Percentiles rank a stretch among this genome's conserved stretches.
phyloP scores from a whole-genome alignment of 2,113 vertebrate genomes.

The Muscicapa adusta region DNA sequence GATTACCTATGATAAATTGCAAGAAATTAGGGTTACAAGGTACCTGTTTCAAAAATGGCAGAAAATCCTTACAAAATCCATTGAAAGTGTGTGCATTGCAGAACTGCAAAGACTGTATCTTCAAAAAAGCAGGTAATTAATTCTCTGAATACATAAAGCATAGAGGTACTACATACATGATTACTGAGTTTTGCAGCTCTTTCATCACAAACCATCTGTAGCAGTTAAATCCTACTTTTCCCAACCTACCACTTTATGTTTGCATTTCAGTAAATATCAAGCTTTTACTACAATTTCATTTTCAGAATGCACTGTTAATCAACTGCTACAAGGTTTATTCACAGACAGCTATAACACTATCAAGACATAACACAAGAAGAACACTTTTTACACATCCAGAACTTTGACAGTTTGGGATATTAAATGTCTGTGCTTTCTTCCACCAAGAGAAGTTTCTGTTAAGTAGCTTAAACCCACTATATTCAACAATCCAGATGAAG shows the following conservation, averaged over 20 bases:
- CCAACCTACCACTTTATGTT: neutral
- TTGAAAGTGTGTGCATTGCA: neutral
- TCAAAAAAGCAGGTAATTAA: neutral
- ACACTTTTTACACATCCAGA: neutral
- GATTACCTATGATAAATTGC: constrained; percentile 77
- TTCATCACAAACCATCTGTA: neutral
- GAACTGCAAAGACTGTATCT: neutral
- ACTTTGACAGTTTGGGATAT: neutral
- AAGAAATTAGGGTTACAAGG: neutral
- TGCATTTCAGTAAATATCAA: neutral
- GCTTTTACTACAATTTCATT: neutral
- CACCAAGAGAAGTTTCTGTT: neutral
- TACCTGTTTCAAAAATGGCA: neutral
- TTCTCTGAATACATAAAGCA: neutral
- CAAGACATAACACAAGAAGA: neutral
- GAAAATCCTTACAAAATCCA: neutral
- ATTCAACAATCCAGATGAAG: neutral
- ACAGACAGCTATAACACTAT: neutral
- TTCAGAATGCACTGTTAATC: neutral
- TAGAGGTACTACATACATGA: neutral
- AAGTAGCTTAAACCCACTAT: neutral
- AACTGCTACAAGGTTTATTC: neutral
- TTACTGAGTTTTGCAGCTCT: neutral
- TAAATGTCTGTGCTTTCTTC: neutral
- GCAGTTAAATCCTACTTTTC: neutral